Base-by-base conservation (phyloP, 2,113 vertebrate species). In the Verasper variegatus region DNA sequence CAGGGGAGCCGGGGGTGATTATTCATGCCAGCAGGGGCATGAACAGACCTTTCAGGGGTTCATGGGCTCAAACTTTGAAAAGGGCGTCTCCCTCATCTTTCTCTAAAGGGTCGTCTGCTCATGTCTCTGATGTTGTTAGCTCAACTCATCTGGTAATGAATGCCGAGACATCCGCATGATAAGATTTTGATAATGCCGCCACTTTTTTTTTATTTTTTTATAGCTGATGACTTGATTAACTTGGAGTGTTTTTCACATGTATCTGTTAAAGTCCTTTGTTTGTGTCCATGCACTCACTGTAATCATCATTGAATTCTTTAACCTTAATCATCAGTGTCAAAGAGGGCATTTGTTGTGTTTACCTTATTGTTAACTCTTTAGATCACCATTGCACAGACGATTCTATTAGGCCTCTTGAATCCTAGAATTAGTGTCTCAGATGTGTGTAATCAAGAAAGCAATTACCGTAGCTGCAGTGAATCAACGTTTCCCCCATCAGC, bases 11-110 rank as follows among this genome's bases (percentile, higher is more conserved):
- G 80, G 86, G 92, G 88, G 89, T 90, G 89, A 93, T 93, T 90
- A 94, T 92, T 95, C 92, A 94, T 92, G 88, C 84, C 85, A 85
- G 92, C 88, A 86, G 91, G 86, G 91, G 87, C 88, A 90, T 76
- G 89, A 89, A 88, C 86, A 88, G 92, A 93, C 92, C 92, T 92
- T 91, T 91, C 91, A 87, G 82, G 80, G 87, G 90, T 91, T 92
- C 91, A 90, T 66, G 81, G 86, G 84, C 90, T 91, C 86, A 87
- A 92, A 92, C 91, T 91, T 92, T 92, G 90, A 92, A 92, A 92
- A 93, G 91, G 91, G 87, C 83, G 90, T 89, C 74, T 91, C 91
- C 86, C 88, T 89, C 87, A 86, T 90, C 85, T 87, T 83, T 85
- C 79, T 84, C 76, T 78, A 61, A 78, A 79, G 73, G 81, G 82